A percentile compares a stretch with the other conserved stretches of the same genome.
Conservation (phyloP, 2,888 invertebrate species). For the Gibbula magus region DNA sequence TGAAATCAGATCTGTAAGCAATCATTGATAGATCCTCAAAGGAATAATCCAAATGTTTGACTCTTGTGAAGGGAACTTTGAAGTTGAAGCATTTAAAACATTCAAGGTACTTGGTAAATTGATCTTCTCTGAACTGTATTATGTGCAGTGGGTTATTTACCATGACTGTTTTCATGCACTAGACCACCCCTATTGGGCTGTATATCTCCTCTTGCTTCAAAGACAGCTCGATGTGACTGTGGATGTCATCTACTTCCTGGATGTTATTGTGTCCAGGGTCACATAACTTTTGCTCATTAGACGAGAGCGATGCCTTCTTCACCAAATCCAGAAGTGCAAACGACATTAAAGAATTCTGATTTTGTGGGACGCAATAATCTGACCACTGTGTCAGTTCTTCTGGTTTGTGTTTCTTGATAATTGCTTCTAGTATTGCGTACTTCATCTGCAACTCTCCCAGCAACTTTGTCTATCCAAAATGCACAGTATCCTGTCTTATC, state of each 20-base stretch:
- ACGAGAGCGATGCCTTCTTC: slow-evolving; percentile 3
- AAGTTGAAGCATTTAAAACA: too few species aligned
- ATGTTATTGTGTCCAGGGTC: slow-evolving; percentile 38
- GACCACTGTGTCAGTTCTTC: slow-evolving; percentile 28
- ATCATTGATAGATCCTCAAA: not conserved
- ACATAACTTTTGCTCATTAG: slow-evolving; percentile 32
- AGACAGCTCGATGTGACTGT: too few species aligned
- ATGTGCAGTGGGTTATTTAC: not conserved
- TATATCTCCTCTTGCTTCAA: not conserved
- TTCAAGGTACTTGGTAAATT: too few species aligned
- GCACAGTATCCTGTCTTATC: slow-evolving; percentile 36
- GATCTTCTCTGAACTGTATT: not conserved
- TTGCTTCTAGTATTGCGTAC: slow-evolving; percentile 26
- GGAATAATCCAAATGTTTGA: not conserved
- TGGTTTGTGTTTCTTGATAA: too few species aligned
- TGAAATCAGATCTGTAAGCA: not conserved
- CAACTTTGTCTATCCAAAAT: slow-evolving; percentile 22
- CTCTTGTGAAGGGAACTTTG: not conserved
- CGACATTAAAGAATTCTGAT: slow-evolving; percentile 33
- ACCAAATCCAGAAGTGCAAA: too few species aligned
- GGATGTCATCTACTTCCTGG: slow-evolving; percentile 26
- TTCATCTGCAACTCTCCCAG: slow-evolving; percentile 29
- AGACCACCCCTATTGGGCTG: not conserved
- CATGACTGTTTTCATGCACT: too few species aligned
- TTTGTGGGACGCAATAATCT: slow-evolving; percentile 35